These are phyloP conservation scores for Dastarcus helophoroides DNA, from an alignment of 2,888 invertebrate genomes.

Conservation along the genomic window DNA sequence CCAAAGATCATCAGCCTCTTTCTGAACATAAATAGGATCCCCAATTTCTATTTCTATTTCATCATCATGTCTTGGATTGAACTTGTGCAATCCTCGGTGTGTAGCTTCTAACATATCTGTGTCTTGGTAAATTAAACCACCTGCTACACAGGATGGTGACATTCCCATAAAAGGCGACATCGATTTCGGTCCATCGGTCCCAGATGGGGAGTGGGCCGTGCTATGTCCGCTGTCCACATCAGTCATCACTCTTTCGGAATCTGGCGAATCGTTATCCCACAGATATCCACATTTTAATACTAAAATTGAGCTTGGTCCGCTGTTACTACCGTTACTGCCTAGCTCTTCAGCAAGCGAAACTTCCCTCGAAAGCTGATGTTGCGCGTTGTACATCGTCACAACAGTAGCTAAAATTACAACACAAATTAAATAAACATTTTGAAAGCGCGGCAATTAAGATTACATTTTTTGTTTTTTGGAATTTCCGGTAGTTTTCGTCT, in stretches of 20 bases:
- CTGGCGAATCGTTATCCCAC: conserved; percentile 74
- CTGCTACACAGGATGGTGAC: conserved; percentile 53
- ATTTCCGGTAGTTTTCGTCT: conserved; percentile 81
- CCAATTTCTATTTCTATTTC: conserved; percentile 96
- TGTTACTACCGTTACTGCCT: conserved; percentile 32
- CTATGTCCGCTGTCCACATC: conserved; percentile 83
- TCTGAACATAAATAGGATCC: conserved; percentile 92
- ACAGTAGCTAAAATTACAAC: conserved; percentile 50
- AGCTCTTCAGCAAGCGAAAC: conserved; percentile 61
- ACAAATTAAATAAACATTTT: too few species aligned
- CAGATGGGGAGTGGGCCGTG: conserved; percentile 75
- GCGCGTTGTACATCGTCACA: conserved; percentile 45
- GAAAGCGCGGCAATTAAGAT: conserved; percentile 36
- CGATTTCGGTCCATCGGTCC: conserved; percentile 71
- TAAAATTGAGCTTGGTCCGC: conserved; percentile 44
- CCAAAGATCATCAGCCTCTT: conserved; percentile 95
- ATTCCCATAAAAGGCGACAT: conserved; percentile 54
- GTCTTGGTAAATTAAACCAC: conserved; percentile 62
- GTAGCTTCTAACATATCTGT: conserved; percentile 68
- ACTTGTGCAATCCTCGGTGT: conserved; percentile 90
- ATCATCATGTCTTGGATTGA: conserved; percentile 88
- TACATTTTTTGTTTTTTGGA: conserved; percentile 79
- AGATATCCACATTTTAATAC: conserved; percentile 65
- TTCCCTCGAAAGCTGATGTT: conserved; percentile 46
- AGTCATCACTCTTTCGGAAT: conserved; percentile 71